Evolutionary conservation across 2,797 vertebrate genomes (phyloP).

Genomic region (Delichon dasypus): DNA sequence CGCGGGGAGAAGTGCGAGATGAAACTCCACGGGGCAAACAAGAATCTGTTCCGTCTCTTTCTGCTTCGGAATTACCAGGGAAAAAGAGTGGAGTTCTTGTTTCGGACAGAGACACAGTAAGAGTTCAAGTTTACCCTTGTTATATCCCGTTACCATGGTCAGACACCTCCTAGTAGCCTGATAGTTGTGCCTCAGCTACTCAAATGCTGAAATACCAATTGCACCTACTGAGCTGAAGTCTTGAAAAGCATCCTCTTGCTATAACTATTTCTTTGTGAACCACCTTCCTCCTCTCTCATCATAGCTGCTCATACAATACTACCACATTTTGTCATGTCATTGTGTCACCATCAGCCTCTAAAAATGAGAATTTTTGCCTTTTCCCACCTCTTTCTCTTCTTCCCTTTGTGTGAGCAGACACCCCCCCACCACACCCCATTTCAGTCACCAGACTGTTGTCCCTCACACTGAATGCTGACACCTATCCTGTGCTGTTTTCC

Average conservation of each 20-base stretch:
- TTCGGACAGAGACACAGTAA: slow-evolving; percentile 92
- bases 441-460: neutral
- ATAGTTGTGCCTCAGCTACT: neutral
- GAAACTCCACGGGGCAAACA: slow-evolving; percentile 89
- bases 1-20: slow-evolving; percentile 89
- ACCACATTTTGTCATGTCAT: no score
- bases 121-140: slow-evolving; percentile 25
- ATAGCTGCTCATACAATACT: neutral
- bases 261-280: neutral
- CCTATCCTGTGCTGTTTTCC: slow-evolving; percentile 23
- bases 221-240: neutral
- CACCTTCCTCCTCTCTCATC: neutral
- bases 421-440: rapidly evolving
- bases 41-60: slow-evolving; percentile 90
- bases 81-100: slow-evolving; percentile 80
- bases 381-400: neutral
- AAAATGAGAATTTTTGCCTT: neutral
- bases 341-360: neutral
- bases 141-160: neutral
- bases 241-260: neutral
- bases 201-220: neutral
- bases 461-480: neutral
- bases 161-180: neutral
- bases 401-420: neutral
- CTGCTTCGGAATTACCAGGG: slow-evolving; percentile 73